A percentile compares a stretch with the other conserved stretches of the same genome.
phyloP scores from a whole-genome alignment of 2,888 invertebrate species.

The Lamellibrachia columna region DNA sequence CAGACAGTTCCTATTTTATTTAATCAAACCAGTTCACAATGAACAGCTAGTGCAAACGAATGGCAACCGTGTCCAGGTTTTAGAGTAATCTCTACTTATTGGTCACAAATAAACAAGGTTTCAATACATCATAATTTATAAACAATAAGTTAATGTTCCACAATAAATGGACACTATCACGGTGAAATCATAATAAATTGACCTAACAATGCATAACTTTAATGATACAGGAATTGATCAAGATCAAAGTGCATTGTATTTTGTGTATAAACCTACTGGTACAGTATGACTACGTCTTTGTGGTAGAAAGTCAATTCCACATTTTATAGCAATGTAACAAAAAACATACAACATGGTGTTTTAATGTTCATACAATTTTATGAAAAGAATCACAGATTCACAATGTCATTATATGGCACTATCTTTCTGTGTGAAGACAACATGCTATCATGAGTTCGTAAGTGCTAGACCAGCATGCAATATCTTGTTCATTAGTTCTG shows the following conservation, averaged over 20 bases:
- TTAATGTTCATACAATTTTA: not conserved
- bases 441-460: slow-evolving; percentile 24
- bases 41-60: too few relatives aligned
- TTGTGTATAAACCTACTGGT: not conserved
- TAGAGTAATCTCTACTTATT: too few relatives aligned
- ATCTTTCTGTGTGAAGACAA: not conserved
- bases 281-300: not conserved
- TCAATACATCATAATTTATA: too few relatives aligned
- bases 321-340: not conserved
- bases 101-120: too few relatives aligned
- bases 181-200: not conserved
- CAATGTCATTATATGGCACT: not conserved
- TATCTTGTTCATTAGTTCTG: slow-evolving; percentile 57
- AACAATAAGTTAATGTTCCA: too few relatives aligned
- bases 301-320: not conserved
- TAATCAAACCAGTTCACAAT: too few relatives aligned
- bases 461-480: slow-evolving; percentile 55
- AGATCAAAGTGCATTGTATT: not conserved
- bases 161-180: too few relatives aligned
- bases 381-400: not conserved
- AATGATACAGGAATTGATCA: too few relatives aligned
- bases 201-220: not conserved
- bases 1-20: too few relatives aligned
- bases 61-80: too few relatives aligned
- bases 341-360: not conserved